Base-by-base conservation (phyloP, 2,888 invertebrate genomes). In the Drosophila nigritarsus region DNA sequence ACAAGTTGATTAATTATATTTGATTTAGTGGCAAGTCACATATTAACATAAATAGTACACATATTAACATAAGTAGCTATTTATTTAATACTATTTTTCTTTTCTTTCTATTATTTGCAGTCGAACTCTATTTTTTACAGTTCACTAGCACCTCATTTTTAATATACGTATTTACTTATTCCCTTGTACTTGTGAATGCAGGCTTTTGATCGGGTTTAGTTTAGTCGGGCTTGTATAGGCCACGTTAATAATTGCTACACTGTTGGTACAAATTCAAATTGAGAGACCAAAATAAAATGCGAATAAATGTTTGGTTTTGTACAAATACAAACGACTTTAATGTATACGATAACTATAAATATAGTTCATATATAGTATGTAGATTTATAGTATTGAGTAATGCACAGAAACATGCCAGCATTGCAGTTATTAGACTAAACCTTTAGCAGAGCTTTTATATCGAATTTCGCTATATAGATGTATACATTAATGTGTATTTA, bases 381-480 rank as follows among this genome's bases (percentile, higher is more conserved):
- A 78, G 65, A 60, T 73, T 80, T 71, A 88, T 87, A 84, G 81
- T 88, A 80, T 79, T 84, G 88, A 85, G 87, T 84, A 85, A 84
- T 86, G 84, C 89, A 83, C 83, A 83, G 72, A 82, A 79, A 84
- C 74, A 67, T 73, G 74, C 80, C 80, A 88, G 89, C 89, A 84
- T 88, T 86, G 59, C 67, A 75, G 74, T 81, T 74, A 75, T 80
- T 75, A 68, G 58, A 75, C 81, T 81, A 81, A 80, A 58, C 36
- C 11, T 81, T 74, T 77, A 80, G 81, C 78, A 80, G 74, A 74
- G 77, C 70, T 77, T 78, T 74, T 79, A 68, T 56, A 75, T 80
- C 72, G 70, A 88, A 83, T 89, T 85, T 89, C 53, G 58, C 89
- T 85, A 89, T 66, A 58, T 76, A 64, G 77, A 77, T 81, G 72